phyloP scores from a whole-genome alignment of 2,888 invertebrate species.

The Drosophila tripunctata region DNA sequence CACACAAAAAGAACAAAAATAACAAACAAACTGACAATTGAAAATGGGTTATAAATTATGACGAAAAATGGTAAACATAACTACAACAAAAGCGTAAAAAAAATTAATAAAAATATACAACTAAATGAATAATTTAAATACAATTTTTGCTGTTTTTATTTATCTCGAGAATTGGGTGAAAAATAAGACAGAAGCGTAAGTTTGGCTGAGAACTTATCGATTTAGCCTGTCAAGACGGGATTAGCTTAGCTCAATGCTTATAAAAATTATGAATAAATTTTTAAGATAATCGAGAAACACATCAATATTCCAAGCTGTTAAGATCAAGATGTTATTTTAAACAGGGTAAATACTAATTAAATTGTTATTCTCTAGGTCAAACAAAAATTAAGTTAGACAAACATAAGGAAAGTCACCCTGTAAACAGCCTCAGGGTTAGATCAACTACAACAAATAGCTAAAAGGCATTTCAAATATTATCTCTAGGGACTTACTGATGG shows the following conservation, averaged over 20 bases:
- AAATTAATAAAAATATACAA: slow-evolving; percentile 50
- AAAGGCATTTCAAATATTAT: slow-evolving; percentile 13
- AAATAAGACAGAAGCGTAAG: neutral
- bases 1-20: slow-evolving; percentile 33
- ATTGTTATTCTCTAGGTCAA: slow-evolving; percentile 32
- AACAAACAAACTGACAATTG: slow-evolving; percentile 31
- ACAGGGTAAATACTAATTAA: slow-evolving; percentile 25
- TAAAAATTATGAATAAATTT: no score
- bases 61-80: slow-evolving; percentile 43
- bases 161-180: neutral
- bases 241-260: no score
- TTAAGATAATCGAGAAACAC: no score
- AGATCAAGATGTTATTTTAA: no score
- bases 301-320: no score
- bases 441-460: slow-evolving; percentile 19
- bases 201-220: no score
- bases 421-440: slow-evolving; percentile 16
- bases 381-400: slow-evolving; percentile 52
- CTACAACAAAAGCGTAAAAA: slow-evolving; percentile 37
- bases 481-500: slow-evolving; percentile 37
- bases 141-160: slow-evolving; percentile 15
- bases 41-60: slow-evolving; percentile 56
- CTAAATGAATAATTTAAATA: slow-evolving; percentile 29
- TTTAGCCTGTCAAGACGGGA: no score
- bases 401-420: slow-evolving; percentile 33